Percentiles rank a stretch among this genome's conserved stretches.
Evolutionary conservation across 2,888 invertebrate genomes (phyloP).

Genomic region (Melipona bicolor): DNA sequence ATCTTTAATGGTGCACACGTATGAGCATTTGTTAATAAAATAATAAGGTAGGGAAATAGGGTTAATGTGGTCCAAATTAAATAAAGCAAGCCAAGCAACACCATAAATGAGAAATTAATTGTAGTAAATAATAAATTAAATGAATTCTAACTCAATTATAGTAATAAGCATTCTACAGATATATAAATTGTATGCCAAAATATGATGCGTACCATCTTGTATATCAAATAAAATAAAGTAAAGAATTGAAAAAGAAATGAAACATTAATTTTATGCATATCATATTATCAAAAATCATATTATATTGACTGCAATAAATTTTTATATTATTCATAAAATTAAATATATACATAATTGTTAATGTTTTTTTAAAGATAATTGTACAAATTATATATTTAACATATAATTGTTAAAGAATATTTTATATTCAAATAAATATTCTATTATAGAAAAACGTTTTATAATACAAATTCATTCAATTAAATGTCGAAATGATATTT

Average conservation of each 20-base stretch:
- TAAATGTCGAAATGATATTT: not conserved
- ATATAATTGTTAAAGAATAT: too few species aligned
- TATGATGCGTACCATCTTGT: constrained; percentile 59
- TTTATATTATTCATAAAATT: constrained; percentile 8
- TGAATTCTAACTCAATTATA: constrained; percentile 60
- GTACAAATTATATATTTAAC: not conserved
- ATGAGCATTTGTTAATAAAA: constrained; percentile 79
- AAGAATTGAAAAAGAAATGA: not conserved
- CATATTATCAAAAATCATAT: not conserved
- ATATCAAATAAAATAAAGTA: constrained; percentile 1
- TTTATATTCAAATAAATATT: not conserved
- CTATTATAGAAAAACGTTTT: not conserved
- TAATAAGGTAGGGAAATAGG: constrained; percentile 81
- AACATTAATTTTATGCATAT: constrained; percentile 16
- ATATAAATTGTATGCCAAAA: constrained; percentile 61
- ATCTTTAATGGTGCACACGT: constrained; percentile 76
- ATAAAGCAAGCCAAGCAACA: constrained; percentile 81
- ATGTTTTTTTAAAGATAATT: constrained; percentile 5
- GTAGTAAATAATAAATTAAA: constrained; percentile 63
- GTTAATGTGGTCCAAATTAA: constrained; percentile 84
- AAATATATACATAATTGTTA: constrained; percentile 7
- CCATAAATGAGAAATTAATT: constrained; percentile 71
- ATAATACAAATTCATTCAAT: not conserved
- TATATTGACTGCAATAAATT: not conserved
- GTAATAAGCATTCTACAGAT: constrained; percentile 72